Conservation (phyloP, 2,888 invertebrate genomes). For the Cabera pusaria region DNA sequence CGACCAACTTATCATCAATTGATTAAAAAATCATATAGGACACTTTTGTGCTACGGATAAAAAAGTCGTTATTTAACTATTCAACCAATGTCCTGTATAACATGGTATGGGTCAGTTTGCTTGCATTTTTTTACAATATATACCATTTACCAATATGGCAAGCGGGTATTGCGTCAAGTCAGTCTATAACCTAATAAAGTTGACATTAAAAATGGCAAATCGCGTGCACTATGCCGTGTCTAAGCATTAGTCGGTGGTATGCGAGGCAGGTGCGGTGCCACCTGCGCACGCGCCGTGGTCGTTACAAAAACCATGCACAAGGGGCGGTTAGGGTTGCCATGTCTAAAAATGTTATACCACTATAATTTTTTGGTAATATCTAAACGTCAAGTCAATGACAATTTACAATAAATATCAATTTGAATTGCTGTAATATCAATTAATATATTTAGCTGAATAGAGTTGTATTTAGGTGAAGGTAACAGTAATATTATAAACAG, state of each 20-base stretch:
- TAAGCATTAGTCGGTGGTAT: constrained; percentile 55
- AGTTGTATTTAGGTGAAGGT: no score
- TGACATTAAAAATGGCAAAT: constrained; percentile 41
- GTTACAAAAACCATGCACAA: constrained; percentile 70
- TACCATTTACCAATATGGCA: constrained; percentile 9
- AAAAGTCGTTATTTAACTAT: no score
- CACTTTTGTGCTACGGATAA: no score
- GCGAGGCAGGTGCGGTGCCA: constrained; percentile 79
- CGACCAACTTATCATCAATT: no score
- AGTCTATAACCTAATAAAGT: constrained; percentile 26
- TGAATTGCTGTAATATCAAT: no score
- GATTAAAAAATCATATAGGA: neutral
- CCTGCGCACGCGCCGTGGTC: constrained; percentile 77
- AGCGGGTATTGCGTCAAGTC: constrained; percentile 18
- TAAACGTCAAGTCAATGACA: no score
- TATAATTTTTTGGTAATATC: constrained; percentile 1
- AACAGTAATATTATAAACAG: no score
- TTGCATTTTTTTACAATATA: constrained; percentile 13
- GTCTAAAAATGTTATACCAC: constrained; percentile 9
- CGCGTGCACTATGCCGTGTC: constrained; percentile 62
- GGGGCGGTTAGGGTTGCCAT: constrained; percentile 42
- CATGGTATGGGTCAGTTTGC: neutral
- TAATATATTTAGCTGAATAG: no score
- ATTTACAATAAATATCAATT: no score
- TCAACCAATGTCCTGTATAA: constrained; percentile 7